These are phyloP conservation scores for Vulpes ferrilata DNA, from an alignment of 2,113 vertebrate species.

Conservation along the genomic window DNA sequence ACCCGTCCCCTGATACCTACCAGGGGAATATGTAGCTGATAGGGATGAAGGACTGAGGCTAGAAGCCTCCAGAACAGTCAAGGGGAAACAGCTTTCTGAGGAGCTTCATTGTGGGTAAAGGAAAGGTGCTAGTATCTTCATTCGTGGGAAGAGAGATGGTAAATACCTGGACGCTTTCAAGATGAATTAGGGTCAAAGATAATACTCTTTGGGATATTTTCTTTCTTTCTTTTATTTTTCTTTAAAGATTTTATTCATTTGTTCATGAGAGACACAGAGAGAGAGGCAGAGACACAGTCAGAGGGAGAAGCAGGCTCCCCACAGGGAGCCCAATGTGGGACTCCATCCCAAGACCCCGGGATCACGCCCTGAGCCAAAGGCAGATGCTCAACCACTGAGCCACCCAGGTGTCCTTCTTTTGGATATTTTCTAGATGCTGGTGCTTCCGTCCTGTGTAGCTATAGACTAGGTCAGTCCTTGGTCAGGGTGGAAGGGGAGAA, in stretches of 20 bases:
- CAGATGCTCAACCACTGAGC: too few species aligned
- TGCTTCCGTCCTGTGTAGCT: neutral
- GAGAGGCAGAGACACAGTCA: too few species aligned
- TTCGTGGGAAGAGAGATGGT: neutral
- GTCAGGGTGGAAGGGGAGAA: neutral
- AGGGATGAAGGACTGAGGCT: neutral
- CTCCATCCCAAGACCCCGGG: too few species aligned
- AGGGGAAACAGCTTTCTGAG: neutral
- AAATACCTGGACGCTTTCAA: neutral
- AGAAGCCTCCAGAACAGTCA: neutral
- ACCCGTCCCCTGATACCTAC: too few species aligned
- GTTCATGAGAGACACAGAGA: too few species aligned
- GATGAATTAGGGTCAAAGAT: neutral
- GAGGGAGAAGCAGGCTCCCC: too few species aligned
- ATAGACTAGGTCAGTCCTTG: neutral
- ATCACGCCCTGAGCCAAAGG: too few species aligned
- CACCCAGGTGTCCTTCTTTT: neutral
- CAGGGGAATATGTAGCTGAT: neutral
- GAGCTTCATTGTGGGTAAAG: neutral
- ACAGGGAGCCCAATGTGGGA: too few species aligned
- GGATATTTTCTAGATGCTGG: neutral
- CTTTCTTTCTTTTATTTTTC: too few species aligned
- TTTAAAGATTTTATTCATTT: too few species aligned
- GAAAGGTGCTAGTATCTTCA: neutral
- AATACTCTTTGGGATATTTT: neutral